Percentiles rank a stretch among this genome's conserved stretches.
Evolutionary conservation across 2,113 vertebrate species (phyloP).

Genomic region (Barbus barbus): DNA sequence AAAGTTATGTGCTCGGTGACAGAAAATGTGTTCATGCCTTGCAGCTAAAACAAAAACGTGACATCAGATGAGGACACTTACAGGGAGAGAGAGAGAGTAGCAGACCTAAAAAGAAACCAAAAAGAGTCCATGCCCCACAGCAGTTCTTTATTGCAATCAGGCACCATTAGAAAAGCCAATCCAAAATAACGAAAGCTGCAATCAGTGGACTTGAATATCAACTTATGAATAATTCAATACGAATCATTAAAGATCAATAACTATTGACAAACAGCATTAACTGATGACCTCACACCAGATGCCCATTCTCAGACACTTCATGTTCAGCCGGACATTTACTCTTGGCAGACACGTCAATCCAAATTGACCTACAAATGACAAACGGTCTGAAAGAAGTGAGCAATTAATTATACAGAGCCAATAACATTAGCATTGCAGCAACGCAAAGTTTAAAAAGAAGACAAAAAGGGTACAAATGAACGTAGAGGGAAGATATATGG

Average conservation of each 20-base stretch:
- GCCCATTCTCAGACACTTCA: neutral
- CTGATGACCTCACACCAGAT: constrained; percentile 15
- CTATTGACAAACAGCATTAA: neutral
- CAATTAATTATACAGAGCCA: neutral
- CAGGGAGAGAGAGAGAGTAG: too few species aligned
- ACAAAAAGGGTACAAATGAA: neutral
- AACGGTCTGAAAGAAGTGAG: neutral
- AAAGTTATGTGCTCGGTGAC: too few species aligned
- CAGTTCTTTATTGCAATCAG: too few species aligned
- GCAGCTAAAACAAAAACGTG: too few species aligned
- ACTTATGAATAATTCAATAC: constrained; percentile 8
- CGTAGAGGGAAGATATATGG: neutral
- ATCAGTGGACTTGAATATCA: neutral
- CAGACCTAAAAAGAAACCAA: too few species aligned
- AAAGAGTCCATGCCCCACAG: too few species aligned
- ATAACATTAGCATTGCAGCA: neutral
- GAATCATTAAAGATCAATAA: constrained; percentile 37
- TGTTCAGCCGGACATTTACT: neutral
- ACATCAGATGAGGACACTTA: too few species aligned
- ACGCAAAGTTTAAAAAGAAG: neutral
- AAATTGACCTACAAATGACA: neutral
- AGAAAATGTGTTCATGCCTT: too few species aligned
- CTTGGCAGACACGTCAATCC: neutral
- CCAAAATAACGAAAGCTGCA: neutral
- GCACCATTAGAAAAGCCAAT: neutral